These are phyloP conservation scores for Cirrhinus molitorella DNA, from an alignment of 2,797 vertebrate genomes.

Conservation along the genomic window DNA sequence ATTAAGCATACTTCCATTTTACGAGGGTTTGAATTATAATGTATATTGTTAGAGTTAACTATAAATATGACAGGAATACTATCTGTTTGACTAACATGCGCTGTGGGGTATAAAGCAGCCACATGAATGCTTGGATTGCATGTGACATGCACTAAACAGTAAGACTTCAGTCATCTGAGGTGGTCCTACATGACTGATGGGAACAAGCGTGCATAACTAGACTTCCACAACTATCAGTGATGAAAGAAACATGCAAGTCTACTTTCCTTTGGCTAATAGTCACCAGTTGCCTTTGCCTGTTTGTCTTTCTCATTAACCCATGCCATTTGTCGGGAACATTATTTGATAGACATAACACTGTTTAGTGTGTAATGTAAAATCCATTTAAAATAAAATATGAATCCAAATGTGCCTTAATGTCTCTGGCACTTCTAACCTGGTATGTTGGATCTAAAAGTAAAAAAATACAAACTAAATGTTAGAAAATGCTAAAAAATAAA, in stretches of 20 bases:
- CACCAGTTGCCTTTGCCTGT: background rate
- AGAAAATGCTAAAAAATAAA: background rate
- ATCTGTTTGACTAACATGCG: background rate
- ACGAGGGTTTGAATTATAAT: too few relatives aligned
- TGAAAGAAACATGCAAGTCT: background rate
- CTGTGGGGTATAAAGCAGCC: background rate
- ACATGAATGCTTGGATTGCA: slow-evolving; percentile 1
- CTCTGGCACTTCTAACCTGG: background rate
- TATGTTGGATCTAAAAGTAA: background rate
- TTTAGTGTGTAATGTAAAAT: background rate
- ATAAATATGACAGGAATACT: background rate
- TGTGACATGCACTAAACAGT: slow-evolving; percentile 5
- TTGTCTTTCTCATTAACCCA: background rate
- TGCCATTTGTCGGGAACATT: slow-evolving; percentile 5
- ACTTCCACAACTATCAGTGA: slow-evolving; percentile 11
- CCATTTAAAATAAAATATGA: background rate
- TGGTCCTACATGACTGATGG: slow-evolving; percentile 29
- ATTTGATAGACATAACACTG: background rate
- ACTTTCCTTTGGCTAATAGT: background rate
- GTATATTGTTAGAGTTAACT: too few relatives aligned
- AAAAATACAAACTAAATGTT: background rate
- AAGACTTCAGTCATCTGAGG: slow-evolving; percentile 13
- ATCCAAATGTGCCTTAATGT: background rate
- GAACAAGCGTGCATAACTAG: slow-evolving; percentile 22
- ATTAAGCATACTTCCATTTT: too few relatives aligned